Base-by-base conservation (phyloP, 2,888 invertebrate species). In the Cephalotes varians region DNA sequence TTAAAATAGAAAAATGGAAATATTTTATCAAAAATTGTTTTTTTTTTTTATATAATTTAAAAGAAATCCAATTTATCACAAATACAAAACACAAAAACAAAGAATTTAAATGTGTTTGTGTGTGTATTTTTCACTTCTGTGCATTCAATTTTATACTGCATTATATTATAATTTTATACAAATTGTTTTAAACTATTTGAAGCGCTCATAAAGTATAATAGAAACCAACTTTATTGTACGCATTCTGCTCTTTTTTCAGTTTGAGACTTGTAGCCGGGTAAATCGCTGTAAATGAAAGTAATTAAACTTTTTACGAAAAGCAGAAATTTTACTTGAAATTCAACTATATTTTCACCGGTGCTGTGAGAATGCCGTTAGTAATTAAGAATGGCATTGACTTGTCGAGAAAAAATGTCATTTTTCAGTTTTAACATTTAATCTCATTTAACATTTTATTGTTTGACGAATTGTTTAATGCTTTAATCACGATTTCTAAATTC, bases 221-320 rank as follows among this genome's bases (percentile, higher is more conserved):
- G 37, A 31, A 65, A 28, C 15, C 12, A n/a, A 74, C 44, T 64
- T 65, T 65, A 51, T 76, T 76, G 51, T n/a, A 28, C 9, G 18
- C 12, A 51, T 54, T 76, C 31, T 65, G 28, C n/a, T n/a, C n/a
- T 64, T 51, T 76, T 64, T 65, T 51, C 6, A 49, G 37, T 25
- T n/a, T 28, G 37, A 76, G 28, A 64, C 64, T 64, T 37, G 51
- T 54, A 21, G 25, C 28, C 10, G 12, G 40, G 37, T 65, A 76
- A 76, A 65, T 76, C 28, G 37, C 51, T 40, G 28, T 76, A 65
- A 76, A 51, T 64, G 28, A 65, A 76, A 76, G 51, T 65, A 76
- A 76, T 76, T 76, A 76, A 65, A 76, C 76, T 65, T 76, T 76
- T 76, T 51, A 65, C 76, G 51, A 40, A 28, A n/a, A 64, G 37